Percentiles rank a stretch among this genome's conserved stretches.
phyloP scores from a whole-genome alignment of 2,888 invertebrate genomes.

The Lamproptera curius region DNA sequence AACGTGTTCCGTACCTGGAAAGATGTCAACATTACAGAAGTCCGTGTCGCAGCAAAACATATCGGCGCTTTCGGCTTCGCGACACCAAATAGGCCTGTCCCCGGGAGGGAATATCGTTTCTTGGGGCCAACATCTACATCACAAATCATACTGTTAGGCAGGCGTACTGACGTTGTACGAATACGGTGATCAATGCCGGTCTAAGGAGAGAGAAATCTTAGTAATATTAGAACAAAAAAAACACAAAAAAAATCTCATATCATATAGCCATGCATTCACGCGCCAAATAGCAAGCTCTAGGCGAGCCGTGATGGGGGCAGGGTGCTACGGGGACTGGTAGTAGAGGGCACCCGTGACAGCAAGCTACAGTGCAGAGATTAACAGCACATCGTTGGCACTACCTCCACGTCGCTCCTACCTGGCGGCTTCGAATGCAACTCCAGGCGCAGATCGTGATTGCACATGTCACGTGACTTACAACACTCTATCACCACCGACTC shows the following conservation, averaged over 20 bases:
- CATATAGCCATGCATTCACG: constrained; percentile 63
- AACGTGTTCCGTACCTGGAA: constrained; percentile 59
- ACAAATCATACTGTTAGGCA: constrained; percentile 53
- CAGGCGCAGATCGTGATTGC: constrained; percentile 85
- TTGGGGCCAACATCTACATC: constrained; percentile 80
- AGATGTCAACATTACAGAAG: constrained; percentile 81
- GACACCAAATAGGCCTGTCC: constrained; percentile 80
- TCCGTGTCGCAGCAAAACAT: constrained; percentile 83
- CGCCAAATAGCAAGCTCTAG: constrained; percentile 53
- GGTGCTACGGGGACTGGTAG: constrained; percentile 21
- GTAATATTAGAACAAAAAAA: constrained; percentile 58
- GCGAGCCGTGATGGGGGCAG: constrained; percentile 25
- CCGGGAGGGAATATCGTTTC: constrained; percentile 79
- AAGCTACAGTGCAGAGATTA: constrained; percentile 45
- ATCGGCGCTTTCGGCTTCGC: constrained; percentile 57
- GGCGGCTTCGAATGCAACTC: constrained; percentile 81
- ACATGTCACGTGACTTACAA: constrained; percentile 86
- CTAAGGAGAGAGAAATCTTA: constrained; percentile 57
- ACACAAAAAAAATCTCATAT: constrained; percentile 39
- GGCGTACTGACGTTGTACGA: constrained; percentile 25
- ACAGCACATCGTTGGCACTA: constrained; percentile 47
- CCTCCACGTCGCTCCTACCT: constrained; percentile 78
- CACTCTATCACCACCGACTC: constrained; percentile 88
- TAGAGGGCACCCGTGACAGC: constrained; percentile 25
- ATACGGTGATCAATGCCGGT: constrained; percentile 72